phyloP scores from a whole-genome alignment of 2,113 vertebrate genomes.

The Melanerpes formicivorus region DNA sequence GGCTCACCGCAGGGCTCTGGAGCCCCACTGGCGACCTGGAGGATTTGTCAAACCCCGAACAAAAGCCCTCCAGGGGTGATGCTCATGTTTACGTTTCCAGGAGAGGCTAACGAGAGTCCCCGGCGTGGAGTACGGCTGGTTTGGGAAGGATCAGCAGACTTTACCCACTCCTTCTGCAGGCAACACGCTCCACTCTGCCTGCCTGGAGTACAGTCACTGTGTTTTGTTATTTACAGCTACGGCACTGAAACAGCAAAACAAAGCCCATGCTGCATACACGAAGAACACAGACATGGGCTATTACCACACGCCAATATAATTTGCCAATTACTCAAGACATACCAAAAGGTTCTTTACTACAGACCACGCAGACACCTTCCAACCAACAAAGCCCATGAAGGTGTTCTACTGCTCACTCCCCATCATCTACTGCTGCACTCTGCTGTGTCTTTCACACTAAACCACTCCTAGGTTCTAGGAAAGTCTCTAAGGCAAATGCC shows the following conservation, averaged over 20 bases:
- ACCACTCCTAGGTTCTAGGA: not conserved
- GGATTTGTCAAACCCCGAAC: accelerated
- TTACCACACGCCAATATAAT: accelerated
- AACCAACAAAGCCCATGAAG: accelerated
- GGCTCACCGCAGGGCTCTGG: accelerated
- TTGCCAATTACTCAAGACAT: not conserved
- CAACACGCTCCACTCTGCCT: accelerated
- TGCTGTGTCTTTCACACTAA: not conserved
- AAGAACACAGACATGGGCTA: not conserved
- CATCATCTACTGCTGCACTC: not conserved
- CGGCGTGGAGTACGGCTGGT: not conserved
- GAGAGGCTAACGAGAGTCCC: accelerated
- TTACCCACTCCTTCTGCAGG: accelerated
- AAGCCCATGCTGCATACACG: accelerated
- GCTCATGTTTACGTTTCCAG: not conserved
- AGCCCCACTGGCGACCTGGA: accelerated
- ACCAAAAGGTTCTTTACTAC: not conserved
- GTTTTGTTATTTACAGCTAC: not conserved
- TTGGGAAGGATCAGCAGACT: accelerated
- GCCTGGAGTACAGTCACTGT: accelerated
- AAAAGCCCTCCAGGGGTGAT: accelerated
- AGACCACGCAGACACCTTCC: not conserved
- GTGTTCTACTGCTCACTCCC: not conserved
- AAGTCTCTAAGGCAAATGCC: not conserved
- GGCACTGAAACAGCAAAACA: not conserved